Evolutionary conservation across 2,113 vertebrate genomes (phyloP).

Genomic region (Chrysochloris asiatica): DNA sequence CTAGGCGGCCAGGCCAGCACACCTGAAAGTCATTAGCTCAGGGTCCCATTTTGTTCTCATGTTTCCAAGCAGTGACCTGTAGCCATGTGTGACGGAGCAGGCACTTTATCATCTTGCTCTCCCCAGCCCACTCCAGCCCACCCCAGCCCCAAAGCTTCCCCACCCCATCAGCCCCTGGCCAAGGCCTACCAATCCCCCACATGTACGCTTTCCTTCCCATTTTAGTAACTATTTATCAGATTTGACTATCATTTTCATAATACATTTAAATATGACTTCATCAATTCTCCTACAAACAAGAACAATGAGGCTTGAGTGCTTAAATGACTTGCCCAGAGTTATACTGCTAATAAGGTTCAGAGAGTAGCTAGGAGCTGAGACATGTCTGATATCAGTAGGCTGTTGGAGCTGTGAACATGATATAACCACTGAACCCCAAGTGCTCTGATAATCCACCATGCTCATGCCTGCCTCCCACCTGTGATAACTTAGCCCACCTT

Average conservation of each 20-base stretch:
- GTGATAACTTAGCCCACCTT: accelerated
- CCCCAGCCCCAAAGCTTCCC: slow-evolving; percentile 57
- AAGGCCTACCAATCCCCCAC: slow-evolving; percentile 51
- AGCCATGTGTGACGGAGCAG: slow-evolving; percentile 76
- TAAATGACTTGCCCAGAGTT: slow-evolving; percentile 16
- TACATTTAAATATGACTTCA: slow-evolving; percentile 4
- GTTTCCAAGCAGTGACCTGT: slow-evolving; percentile 82
- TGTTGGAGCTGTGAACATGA: background rate
- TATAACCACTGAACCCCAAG: accelerated
- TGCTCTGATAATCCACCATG: accelerated
- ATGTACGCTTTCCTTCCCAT: slow-evolving; percentile 50
- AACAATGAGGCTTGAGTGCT: background rate
- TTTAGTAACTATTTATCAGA: slow-evolving; percentile 55
- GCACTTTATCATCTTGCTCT: slow-evolving; percentile 81
- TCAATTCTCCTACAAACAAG: slow-evolving; percentile 27
- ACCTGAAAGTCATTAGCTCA: slow-evolving; percentile 85
- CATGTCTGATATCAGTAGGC: background rate
- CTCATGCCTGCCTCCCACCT: no score
- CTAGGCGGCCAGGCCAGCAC: slow-evolving; percentile 70
- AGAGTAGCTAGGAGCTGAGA: background rate
- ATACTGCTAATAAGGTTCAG: background rate
- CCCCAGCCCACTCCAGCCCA: background rate
- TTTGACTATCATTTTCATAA: slow-evolving; percentile 52
- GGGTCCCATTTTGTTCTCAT: slow-evolving; percentile 82
- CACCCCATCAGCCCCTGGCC: slow-evolving; percentile 17